phyloP scores from a whole-genome alignment of 2,888 invertebrate genomes.

The Timandra comae region DNA sequence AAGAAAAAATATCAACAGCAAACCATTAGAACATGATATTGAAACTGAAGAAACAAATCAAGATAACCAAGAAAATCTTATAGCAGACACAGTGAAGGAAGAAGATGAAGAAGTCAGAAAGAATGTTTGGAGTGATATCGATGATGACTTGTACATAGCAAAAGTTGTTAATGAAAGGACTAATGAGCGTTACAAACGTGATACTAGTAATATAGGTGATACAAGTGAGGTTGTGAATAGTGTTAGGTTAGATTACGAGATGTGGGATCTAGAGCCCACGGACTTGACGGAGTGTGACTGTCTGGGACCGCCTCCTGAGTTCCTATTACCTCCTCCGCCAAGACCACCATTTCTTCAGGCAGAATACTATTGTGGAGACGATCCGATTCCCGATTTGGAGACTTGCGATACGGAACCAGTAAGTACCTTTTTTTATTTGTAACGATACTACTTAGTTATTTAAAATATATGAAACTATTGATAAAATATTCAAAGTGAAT shows the following conservation, averaged over 20 bases:
- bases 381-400: conserved; percentile 82
- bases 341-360: conserved; percentile 83
- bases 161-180: conserved; percentile 62
- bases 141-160: conserved; percentile 72
- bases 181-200: conserved; percentile 71
- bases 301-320: conserved; percentile 85
- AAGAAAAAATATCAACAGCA: conserved; percentile 14
- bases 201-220: conserved; percentile 67
- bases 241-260: conserved; percentile 77
- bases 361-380: conserved; percentile 83
- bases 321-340: conserved; percentile 84
- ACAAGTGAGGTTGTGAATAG: conserved; percentile 75
- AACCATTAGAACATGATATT: conserved; percentile 31
- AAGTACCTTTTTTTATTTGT: conserved; percentile 56
- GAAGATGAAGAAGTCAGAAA: conserved; percentile 60
- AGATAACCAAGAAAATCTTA: conserved; percentile 37
- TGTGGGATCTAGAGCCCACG: conserved; percentile 84
- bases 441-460: too few relatives aligned
- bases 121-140: conserved; percentile 69
- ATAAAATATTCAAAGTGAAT: background rate
- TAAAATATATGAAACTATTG: background rate
- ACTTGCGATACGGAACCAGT: conserved; percentile 87
- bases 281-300: conserved; percentile 85
- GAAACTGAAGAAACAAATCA: conserved; percentile 24
- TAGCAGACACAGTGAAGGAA: conserved; percentile 37